phyloP scores from a whole-genome alignment of 2,888 invertebrate species.

The Globia sparganii region DNA sequence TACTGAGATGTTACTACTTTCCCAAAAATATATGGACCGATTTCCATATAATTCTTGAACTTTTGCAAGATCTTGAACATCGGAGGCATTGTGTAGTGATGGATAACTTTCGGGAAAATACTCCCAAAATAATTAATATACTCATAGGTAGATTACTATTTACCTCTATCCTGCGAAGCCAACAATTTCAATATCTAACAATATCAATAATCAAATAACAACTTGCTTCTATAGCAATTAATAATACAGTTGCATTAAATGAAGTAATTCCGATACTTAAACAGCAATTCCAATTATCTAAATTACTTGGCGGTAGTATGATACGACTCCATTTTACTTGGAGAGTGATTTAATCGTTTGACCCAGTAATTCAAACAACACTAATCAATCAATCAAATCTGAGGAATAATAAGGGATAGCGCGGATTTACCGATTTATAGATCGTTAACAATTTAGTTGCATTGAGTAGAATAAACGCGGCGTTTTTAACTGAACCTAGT shows the following conservation, averaged over 20 bases:
- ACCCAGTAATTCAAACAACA: constrained; percentile 66
- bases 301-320: constrained; percentile 63
- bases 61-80: not conserved
- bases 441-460: constrained; percentile 19
- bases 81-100: not conserved
- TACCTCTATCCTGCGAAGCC: not conserved
- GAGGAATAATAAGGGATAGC: constrained; percentile 49
- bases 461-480: constrained; percentile 17
- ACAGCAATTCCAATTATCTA: constrained; percentile 63
- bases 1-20: not conserved
- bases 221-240: constrained; percentile 2
- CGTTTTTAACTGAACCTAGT: not conserved
- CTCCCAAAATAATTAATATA: not conserved
- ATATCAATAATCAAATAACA: constrained; percentile 25
- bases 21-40: not conserved
- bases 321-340: constrained; percentile 62
- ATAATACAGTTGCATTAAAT: constrained; percentile 39
- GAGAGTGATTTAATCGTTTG: constrained; percentile 60
- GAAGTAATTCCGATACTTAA: constrained; percentile 47
- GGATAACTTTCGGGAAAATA: not conserved
- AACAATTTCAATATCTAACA: too few species aligned
- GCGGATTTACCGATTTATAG: constrained; percentile 18
- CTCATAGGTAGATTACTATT: not conserved
- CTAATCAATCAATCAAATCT: too few species aligned
- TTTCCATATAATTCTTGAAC: not conserved